phyloP scores from a whole-genome alignment of 2,888 invertebrate genomes.

The Pinctada fucata region DNA sequence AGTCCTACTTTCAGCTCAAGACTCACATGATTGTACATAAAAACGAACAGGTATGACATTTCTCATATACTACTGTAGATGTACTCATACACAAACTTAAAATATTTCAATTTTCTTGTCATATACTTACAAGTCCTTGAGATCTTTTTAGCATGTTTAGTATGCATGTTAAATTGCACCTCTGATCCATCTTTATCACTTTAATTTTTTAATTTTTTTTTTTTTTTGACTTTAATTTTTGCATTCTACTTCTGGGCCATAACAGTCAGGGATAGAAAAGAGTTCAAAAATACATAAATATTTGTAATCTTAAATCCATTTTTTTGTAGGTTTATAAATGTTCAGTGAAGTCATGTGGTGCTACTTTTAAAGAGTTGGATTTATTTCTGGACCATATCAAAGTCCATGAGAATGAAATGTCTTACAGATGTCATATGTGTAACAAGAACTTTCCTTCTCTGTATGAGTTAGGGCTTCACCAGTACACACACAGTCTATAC shows the following conservation, averaged over 20 bases:
- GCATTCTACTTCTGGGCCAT: no score
- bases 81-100: background rate
- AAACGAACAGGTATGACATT: constrained; percentile 77
- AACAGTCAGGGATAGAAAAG: no score
- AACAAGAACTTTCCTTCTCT: constrained; percentile 80
- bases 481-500: constrained; percentile 80
- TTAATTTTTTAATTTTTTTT: no score
- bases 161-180: no score
- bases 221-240: no score
- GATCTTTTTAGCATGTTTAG: no score
- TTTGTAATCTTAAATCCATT: no score
- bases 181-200: no score
- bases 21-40: constrained; percentile 79
- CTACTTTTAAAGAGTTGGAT: constrained; percentile 82
- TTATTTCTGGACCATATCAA: constrained; percentile 82
- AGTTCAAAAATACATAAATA: no score
- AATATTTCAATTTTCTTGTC: background rate
- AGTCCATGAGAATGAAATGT: constrained; percentile 79
- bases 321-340: constrained; percentile 81
- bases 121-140: background rate
- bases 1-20: constrained; percentile 78
- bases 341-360: constrained; percentile 82
- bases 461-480: constrained; percentile 82
- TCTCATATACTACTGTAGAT: background rate
- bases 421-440: constrained; percentile 83